Conservation (phyloP, 1,140 invertebrate genomes). For the Drosophila jambulina region DNA sequence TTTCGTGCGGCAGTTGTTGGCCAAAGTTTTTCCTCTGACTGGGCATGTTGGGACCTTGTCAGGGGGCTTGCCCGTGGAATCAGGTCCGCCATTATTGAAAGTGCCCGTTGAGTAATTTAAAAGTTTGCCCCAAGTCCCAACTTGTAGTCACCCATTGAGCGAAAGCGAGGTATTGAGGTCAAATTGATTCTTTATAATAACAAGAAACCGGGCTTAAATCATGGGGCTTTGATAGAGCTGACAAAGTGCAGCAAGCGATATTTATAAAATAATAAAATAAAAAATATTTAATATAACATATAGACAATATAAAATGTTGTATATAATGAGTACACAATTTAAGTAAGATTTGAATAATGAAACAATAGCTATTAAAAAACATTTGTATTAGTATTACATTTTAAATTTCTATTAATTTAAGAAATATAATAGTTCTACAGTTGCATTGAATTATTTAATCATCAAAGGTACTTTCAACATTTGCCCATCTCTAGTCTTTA, state of each 20-base stretch:
- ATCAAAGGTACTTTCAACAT: neutral
- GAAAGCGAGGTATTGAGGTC: slow-evolving; percentile 57
- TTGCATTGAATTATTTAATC: no score
- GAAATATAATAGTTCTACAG: no score
- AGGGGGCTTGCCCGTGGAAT: slow-evolving; percentile 14
- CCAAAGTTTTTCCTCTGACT: slow-evolving; percentile 48
- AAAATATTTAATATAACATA: neutral
- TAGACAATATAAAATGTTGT: neutral
- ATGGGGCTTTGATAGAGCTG: slow-evolving; percentile 35
- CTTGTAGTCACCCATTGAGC: slow-evolving; percentile 47
- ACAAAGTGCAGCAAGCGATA: neutral
- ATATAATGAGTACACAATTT: neutral
- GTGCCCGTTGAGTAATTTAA: slow-evolving; percentile 79
- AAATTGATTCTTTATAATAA: slow-evolving; percentile 77
- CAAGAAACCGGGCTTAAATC: slow-evolving; percentile 58
- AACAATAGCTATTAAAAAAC: no score
- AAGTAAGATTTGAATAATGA: neutral
- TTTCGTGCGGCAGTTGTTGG: slow-evolving; percentile 57
- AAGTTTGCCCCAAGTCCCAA: slow-evolving; percentile 61
- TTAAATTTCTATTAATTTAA: no score
- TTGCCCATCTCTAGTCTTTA: neutral
- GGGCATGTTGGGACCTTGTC: slow-evolving; percentile 54
- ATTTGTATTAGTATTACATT: no score
- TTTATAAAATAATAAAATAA: neutral
- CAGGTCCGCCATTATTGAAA: slow-evolving; percentile 68